These are phyloP conservation scores for Chelonoidis abingdonii DNA, from an alignment of 2,113 vertebrate species.

Conservation along the genomic window DNA sequence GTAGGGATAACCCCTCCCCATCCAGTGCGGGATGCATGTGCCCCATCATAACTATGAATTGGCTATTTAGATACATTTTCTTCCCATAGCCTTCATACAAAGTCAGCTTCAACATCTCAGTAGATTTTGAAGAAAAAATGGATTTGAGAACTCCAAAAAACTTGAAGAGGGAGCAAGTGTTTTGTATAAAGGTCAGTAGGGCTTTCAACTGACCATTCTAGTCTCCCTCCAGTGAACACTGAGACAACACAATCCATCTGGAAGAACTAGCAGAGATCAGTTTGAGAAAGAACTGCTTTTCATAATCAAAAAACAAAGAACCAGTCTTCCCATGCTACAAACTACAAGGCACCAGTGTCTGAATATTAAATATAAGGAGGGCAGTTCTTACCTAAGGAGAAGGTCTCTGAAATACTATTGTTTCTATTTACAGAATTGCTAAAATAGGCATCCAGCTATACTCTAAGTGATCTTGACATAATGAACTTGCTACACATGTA, in stretches of 20 bases:
- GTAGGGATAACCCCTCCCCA: no score
- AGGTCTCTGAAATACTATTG: background rate
- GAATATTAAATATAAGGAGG: background rate
- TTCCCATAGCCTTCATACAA: background rate
- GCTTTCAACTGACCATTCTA: background rate
- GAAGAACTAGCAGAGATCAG: fast-evolving
- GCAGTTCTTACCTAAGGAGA: background rate
- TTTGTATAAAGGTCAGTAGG: background rate
- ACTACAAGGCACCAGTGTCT: background rate
- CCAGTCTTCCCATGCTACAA: background rate
- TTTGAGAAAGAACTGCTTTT: background rate
- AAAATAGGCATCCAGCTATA: background rate
- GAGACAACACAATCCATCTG: fast-evolving
- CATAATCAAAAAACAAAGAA: background rate
- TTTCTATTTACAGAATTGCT: background rate
- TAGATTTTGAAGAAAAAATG: background rate
- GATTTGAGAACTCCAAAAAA: background rate
- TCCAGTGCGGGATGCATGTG: no score
- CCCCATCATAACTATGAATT: background rate
- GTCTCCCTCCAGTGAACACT: background rate
- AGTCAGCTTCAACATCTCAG: background rate
- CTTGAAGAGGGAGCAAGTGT: background rate
- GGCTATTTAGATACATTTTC: background rate
- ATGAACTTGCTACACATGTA: background rate
- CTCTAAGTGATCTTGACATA: background rate